Base-by-base conservation (phyloP, 1,140 invertebrate genomes). In the Galendromus occidentalis region DNA sequence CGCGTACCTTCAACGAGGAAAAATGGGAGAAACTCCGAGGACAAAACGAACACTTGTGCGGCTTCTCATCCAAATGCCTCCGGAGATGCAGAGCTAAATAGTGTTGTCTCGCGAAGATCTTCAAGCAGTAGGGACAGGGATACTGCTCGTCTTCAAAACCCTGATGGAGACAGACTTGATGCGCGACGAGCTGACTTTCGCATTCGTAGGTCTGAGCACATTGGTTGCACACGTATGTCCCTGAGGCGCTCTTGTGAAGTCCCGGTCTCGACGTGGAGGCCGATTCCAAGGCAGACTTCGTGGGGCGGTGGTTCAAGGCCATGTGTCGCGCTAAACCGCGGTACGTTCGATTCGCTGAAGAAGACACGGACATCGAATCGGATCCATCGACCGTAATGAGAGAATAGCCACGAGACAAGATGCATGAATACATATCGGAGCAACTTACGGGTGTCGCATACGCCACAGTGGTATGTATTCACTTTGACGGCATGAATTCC, bases 141-240 rank as follows among this genome's bases (percentile, higher is more conserved):
- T 59, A 59, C 25, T 33, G 51, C 25, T 59, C 51, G 2, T 18
- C 51, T 22, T 59, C 51, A 9, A 25, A 59, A 14, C 51, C 22
- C 25, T 59, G 51, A 59, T 59, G 51, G 51, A 59, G 25, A 14
- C 51, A 59, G 51, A 59, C 51, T 22, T 59, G 51, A 59, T 59
- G 51, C 14, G 51, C 51, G 22, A 59, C 33, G 12, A 59, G 22
- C 9, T 59, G 51, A 29, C 25, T 29, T 59, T 59, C 22, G 2
- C 25, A 25, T 12, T 59, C 51, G 9, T 59, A 59, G 14, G 51
- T 29, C 2, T 33, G 51, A 18, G 25, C 33, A 22, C 51, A 59
- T 17, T 59, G 25, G 14, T 33, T n/a, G 51, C 51, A 59, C 1
- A 59, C 33, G 51, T 29, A 59, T 25, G 51, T 20, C 9, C 33